Evolutionary conservation across 2,113 vertebrate species (phyloP), one percentile per base, ranked within the genome.

Genomic region (Amblyornis subalaris): DNA sequence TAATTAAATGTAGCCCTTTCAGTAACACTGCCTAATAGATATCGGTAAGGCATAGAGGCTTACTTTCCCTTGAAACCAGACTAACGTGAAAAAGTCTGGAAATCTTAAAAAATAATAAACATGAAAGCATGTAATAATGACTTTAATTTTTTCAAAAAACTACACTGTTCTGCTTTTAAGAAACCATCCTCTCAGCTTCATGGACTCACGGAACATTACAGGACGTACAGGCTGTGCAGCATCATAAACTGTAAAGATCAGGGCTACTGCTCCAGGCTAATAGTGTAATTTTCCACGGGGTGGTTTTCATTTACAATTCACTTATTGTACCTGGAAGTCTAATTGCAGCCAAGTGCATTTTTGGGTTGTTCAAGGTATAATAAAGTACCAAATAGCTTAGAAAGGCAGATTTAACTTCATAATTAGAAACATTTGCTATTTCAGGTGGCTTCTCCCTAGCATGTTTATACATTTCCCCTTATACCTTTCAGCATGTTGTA

Each of bases 341-440:
- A 94, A 91, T 64, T 91, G 94, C 28, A 94, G 71, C 82, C 60
- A 89, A 89, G 75, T 60, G 91, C 31, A 85, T 95, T 94, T 94
- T 88, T 0, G 0, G 54, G 77, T 90, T 88, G 54, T 81, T 79
- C 62, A 82, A 94, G 45, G 78, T 65, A 75, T 16, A 84, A 91
- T 94, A 89, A 92, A 95, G 70, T 89, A 72, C 3, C 22, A 89
- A 88, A 76, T 4, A 91, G 70, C 54, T 93, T 42, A 89, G 42
- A 92, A 95, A 96, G 73, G 50, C 78, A 93, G 74, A 51, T 95
- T 88, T 80, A 89, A 85, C 75, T 85, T 91, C 60, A 77, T 71
- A 93, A 94, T 96, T 91, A 83, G 67, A 93, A 95, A 74, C 75
- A 67, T 31, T 85, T 33, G 54, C 81, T 95, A 83, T 66, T 94